These are phyloP conservation scores for Bathybates hornii DNA, from an alignment of 2,113 vertebrate genomes.

Conservation along the genomic window DNA sequence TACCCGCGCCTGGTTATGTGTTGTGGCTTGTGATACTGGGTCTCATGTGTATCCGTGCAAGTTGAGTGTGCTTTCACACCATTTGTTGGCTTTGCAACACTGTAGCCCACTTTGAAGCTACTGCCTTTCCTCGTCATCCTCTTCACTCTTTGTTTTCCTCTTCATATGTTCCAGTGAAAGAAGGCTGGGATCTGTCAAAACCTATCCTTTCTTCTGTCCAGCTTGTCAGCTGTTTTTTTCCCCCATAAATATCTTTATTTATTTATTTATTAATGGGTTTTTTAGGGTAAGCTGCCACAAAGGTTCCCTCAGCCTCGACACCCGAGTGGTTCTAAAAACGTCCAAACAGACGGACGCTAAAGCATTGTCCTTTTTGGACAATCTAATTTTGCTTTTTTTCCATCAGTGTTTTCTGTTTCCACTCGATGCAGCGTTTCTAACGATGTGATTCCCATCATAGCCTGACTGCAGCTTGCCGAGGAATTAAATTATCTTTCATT, in stretches of 20 bases:
- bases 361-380: not conserved
- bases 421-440: not conserved
- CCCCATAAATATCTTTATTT: not conserved
- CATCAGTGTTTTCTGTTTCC: not conserved
- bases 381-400: not conserved
- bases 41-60: slow-evolving; percentile 42
- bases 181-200: slow-evolving; percentile 53
- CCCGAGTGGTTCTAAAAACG: slow-evolving; percentile 33
- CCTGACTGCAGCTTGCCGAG: not conserved
- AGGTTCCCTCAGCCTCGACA: slow-evolving; percentile 51
- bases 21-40: slow-evolving; percentile 29
- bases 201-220: slow-evolving; percentile 47
- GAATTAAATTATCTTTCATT: not conserved
- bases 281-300: slow-evolving; percentile 18
- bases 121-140: not conserved
- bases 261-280: not conserved
- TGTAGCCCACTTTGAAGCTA: slow-evolving; percentile 32
- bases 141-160: slow-evolving; percentile 43
- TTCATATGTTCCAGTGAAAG: slow-evolving; percentile 49
- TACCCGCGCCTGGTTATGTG: slow-evolving; percentile 11
- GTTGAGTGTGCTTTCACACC: slow-evolving; percentile 34
- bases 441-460: not conserved
- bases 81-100: slow-evolving; percentile 13
- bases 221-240: slow-evolving; percentile 4
- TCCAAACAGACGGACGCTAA: slow-evolving; percentile 33